phyloP scores from a whole-genome alignment of 2,888 invertebrate genomes.

The Spisula subtruncata region DNA sequence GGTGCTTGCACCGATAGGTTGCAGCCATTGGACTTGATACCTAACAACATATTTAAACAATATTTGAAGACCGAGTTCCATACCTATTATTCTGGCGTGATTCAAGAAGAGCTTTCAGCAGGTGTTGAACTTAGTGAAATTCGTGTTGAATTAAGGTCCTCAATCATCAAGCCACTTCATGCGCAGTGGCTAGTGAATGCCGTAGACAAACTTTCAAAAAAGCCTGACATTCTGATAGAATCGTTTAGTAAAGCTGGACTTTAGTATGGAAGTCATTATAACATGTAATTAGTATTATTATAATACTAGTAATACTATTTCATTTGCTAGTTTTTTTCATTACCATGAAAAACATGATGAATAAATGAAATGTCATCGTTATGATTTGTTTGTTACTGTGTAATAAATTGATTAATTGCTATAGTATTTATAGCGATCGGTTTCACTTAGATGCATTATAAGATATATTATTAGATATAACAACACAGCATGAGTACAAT shows the following conservation, averaged over 20 bases:
- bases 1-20: neutral
- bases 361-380: too few species aligned
- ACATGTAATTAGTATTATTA: too few species aligned
- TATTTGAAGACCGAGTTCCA: neutral
- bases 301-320: too few species aligned
- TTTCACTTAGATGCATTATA: too few species aligned
- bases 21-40: neutral
- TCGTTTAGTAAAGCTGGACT: neutral
- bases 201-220: neutral
- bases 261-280: neutral
- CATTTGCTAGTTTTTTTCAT: too few species aligned
- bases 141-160: neutral
- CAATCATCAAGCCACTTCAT: neutral
- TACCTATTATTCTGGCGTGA: neutral
- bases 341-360: too few species aligned
- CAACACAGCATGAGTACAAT: too few species aligned
- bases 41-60: conserved; percentile 4
- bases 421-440: too few species aligned
- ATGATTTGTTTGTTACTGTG: too few species aligned
- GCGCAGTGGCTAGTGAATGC: neutral
- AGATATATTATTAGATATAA: too few species aligned
- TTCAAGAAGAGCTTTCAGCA: neutral
- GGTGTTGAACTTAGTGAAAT: neutral
- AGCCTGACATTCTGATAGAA: neutral
- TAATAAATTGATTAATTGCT: too few species aligned